Evolutionary conservation across 1,140 invertebrate genomes (phyloP).

Genomic region (Eueides isabella): DNA sequence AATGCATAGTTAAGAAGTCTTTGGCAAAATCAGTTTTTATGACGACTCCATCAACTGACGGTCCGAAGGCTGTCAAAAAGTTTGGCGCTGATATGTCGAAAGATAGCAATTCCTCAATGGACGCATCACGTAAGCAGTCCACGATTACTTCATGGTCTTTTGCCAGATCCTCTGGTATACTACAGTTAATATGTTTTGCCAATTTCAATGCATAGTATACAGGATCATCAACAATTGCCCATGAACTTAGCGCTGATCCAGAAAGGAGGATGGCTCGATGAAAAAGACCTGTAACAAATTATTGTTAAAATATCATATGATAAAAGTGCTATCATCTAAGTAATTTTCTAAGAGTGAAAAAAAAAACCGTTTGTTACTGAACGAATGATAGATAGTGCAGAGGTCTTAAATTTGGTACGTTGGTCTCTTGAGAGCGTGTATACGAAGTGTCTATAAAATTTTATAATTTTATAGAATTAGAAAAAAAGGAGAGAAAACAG

Average conservation of each 20-base stretch:
- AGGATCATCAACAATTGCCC: conserved; percentile 96
- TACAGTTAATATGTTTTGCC: conserved; percentile 93
- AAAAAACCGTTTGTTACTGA: too few relatives aligned
- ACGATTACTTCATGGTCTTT: conserved; percentile 91
- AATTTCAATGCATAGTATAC: conserved; percentile 88
- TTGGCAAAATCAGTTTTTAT: conserved; percentile 91
- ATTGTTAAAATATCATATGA: not conserved
- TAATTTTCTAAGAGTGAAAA: too few relatives aligned
- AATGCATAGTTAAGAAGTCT: conserved; percentile 87
- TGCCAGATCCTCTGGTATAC: conserved; percentile 89
- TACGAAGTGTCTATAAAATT: too few relatives aligned
- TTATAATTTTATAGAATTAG: too few relatives aligned
- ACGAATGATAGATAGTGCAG: too few relatives aligned
- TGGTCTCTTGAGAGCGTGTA: too few relatives aligned
- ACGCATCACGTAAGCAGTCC: conserved; percentile 90
- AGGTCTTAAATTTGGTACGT: too few relatives aligned
- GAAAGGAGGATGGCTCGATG: conserved; percentile 95
- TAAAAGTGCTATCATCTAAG: too few relatives aligned
- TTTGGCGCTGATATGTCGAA: conserved; percentile 92
- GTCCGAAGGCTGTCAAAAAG: conserved; percentile 92
- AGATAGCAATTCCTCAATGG: conserved; percentile 89
- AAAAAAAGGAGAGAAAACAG: too few relatives aligned
- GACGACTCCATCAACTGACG: conserved; percentile 93
- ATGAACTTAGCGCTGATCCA: conserved; percentile 95
- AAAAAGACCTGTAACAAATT: conserved; percentile 86